Evolutionary conservation across 2,113 vertebrate species (phyloP), one percentile per base, ranked within the genome.

Genomic region (Mirza zaza): DNA sequence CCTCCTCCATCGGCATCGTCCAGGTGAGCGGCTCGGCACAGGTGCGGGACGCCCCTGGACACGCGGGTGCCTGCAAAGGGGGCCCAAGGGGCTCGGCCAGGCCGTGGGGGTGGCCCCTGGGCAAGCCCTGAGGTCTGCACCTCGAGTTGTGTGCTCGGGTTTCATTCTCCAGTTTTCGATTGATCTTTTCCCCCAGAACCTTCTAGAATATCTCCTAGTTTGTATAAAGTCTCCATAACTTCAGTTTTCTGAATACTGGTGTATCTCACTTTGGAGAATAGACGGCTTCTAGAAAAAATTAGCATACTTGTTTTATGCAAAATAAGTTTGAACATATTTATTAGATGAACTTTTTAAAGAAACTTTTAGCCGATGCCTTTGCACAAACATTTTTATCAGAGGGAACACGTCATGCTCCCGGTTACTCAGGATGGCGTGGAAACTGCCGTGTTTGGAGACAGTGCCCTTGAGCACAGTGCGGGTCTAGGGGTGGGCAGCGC

Each of bases 1-100:
- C 99, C 25, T 99, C 99, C 3, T 99, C 99, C 17, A 99, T 99
- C 79, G 99, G 99, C 97, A 99, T 99, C 7, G 98, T 99, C 34
- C 99, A 99, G 99, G 99, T 99, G 39, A 73, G 97, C n/a, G 0
- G 73, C 0, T 20, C 5, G 1, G 11, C 8, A 4, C 15, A 32
- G 73, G 45, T 27, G 29, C 27, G 11, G 34, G 76, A n/a, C 21
- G 20, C 1, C 65, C 21, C n/a, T n/a, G 21, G 61, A 20, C 34
- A 5, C 17, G 4, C 29, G 14, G 14, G 10, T 8, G 1, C 45
- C 32, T 71, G 67, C 23, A 10, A 3, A 8, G 32, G 10, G 6
- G n/a, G n/a, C n/a, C 76, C 32, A 12, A 29, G 12, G 8, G 50
- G 76, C 76, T 5, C n/a, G 8, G 67, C 34, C n/a, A 8, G 67